Conservation (phyloP, 2,113 vertebrate genomes). For the Misgurnus mizolepis region DNA sequence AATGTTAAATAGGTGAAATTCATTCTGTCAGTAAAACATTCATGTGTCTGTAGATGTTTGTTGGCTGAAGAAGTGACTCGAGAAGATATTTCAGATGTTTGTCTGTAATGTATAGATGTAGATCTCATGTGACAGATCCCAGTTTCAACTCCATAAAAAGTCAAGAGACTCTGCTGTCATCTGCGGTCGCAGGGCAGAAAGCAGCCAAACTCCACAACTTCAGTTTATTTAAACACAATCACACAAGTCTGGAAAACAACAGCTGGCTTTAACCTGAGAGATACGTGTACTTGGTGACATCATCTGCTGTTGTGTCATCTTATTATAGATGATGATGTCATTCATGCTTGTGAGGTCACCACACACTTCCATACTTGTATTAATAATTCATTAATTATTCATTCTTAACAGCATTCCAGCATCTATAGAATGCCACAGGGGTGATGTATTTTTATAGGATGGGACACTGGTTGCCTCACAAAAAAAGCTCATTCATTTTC, state of each 20-base stretch:
- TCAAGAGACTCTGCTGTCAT: constrained; percentile 9
- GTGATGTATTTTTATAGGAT: too few relatives aligned
- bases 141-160: constrained; percentile 52
- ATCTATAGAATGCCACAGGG: too few relatives aligned
- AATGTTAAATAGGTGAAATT: too few relatives aligned
- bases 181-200: constrained; percentile 30
- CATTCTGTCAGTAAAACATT: too few relatives aligned
- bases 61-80: too few relatives aligned
- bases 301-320: not conserved
- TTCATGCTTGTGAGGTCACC: not conserved
- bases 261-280: not conserved
- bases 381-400: not conserved
- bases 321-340: constrained; percentile 45
- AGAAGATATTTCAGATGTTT: too few relatives aligned
- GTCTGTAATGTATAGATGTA: not conserved
- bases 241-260: not conserved
- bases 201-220: constrained; percentile 17
- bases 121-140: constrained; percentile 46
- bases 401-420: too few relatives aligned
- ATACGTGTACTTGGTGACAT: not conserved
- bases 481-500: too few relatives aligned
- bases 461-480: too few relatives aligned
- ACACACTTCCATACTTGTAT: constrained; percentile 28
- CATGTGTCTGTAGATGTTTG: too few relatives aligned
- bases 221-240: constrained; percentile 42